A percentile compares a stretch with the other conserved stretches of the same genome.
phyloP scores from a whole-genome alignment of 2,113 vertebrate species.

The Lagopus leucura region DNA sequence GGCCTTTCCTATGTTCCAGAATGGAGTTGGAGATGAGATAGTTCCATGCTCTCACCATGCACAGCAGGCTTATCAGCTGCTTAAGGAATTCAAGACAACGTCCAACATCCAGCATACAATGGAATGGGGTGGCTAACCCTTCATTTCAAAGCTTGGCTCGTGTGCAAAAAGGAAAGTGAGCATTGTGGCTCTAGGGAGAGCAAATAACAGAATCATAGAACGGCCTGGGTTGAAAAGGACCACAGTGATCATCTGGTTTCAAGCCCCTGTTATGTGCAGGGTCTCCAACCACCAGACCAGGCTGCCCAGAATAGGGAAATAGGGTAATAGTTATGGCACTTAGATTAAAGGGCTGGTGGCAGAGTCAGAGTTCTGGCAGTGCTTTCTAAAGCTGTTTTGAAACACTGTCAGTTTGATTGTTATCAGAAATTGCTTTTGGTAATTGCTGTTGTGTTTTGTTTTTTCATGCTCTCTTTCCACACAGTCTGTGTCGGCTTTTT shows the following conservation, averaged over 20 bases:
- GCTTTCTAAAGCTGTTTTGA: not conserved
- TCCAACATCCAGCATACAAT: not conserved
- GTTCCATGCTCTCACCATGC: not conserved
- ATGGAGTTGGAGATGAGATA: not conserved
- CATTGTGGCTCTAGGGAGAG: not conserved
- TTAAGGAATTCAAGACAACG: not conserved
- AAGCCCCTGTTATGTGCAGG: too few relatives aligned
- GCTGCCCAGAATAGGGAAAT: not conserved
- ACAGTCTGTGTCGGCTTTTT: slow-evolving; percentile 93
- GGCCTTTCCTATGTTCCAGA: not conserved
- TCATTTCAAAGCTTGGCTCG: not conserved
- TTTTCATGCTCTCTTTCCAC: slow-evolving; percentile 1
- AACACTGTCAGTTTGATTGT: not conserved
- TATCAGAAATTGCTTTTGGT: not conserved
- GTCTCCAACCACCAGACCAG: too few relatives aligned
- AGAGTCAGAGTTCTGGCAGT: not conserved
- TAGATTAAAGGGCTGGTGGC: not conserved
- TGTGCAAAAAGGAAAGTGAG: not conserved
- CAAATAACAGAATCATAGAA: not conserved
- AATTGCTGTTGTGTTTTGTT: not conserved
- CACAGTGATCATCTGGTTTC: too few relatives aligned
- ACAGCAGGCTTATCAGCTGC: not conserved
- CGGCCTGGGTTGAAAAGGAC: too few relatives aligned
- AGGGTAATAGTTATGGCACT: not conserved
- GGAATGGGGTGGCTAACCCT: not conserved